These are phyloP conservation scores for Lepidurus arcticus DNA, from an alignment of 1,140 invertebrate genomes.

Conservation along the genomic window DNA sequence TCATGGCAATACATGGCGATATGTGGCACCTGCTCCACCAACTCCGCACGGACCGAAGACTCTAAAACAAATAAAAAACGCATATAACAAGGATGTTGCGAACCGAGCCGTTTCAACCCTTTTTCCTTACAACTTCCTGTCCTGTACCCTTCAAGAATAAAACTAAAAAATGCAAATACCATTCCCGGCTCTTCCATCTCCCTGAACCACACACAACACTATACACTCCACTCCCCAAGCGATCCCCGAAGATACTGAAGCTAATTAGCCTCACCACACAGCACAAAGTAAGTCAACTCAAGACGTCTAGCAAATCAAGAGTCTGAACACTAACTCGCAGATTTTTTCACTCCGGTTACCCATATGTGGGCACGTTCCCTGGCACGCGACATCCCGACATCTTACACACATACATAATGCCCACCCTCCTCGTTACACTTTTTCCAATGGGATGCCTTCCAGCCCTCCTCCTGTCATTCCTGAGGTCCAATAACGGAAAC, in stretches of 20 bases:
- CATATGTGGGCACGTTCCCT: not conserved
- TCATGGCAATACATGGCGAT: conserved; percentile 58
- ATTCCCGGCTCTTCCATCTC: no score
- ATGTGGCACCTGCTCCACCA: conserved; percentile 60
- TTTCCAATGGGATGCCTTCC: not conserved
- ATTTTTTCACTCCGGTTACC: not conserved
- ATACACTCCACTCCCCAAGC: no score
- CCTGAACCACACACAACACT: no score
- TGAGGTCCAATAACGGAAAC: not conserved
- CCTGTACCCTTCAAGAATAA: no score
- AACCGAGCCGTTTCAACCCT: not conserved
- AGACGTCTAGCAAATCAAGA: not conserved
- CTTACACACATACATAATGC: conserved; percentile 27
- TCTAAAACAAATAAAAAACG: conserved; percentile 47
- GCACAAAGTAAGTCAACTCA: not conserved
- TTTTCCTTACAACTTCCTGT: not conserved
- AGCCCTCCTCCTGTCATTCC: conserved; percentile 7
- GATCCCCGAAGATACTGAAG: not conserved
- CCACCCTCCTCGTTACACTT: conserved; percentile 11
- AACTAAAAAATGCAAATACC: no score
- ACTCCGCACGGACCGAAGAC: conserved; percentile 52
- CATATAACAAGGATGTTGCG: not conserved
- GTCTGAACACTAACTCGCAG: not conserved
- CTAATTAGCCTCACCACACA: not conserved
- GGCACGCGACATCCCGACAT: not conserved